Evolutionary conservation across 2,113 vertebrate species (phyloP).

Genomic region (Orientallactaga bullata): DNA sequence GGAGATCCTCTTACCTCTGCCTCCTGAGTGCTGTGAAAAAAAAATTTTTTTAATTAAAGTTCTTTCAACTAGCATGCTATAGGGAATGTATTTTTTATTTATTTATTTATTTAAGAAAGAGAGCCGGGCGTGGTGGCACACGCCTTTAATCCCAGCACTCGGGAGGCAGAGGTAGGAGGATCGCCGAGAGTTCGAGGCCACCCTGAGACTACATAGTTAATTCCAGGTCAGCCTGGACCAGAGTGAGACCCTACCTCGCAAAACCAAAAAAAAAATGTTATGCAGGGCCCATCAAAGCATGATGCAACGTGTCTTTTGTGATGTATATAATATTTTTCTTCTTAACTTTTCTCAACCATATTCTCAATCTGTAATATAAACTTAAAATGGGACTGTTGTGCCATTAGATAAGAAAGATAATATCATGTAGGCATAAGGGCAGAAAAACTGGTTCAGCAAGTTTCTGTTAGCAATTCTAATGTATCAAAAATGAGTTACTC

Average conservation of each 20-base stretch:
- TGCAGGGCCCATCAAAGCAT: neutral
- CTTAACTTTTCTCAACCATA: neutral
- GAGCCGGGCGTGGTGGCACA: no score
- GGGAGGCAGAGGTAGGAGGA: no score
- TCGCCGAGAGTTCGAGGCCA: no score
- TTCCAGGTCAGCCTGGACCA: no score
- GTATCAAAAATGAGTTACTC: conserved; percentile 3
- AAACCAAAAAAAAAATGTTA: neutral
- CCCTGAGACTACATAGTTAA: no score
- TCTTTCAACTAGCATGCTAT: neutral
- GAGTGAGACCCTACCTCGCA: no score
- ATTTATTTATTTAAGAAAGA: no score
- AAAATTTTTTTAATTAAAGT: no score
- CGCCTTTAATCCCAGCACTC: no score
- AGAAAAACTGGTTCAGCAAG: conserved; percentile 6
- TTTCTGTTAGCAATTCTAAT: neutral
- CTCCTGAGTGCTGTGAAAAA: no score
- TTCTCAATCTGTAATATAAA: neutral
- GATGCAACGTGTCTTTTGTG: neutral
- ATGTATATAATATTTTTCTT: neutral
- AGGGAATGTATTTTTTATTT: neutral
- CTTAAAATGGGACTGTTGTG: neutral
- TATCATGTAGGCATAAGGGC: neutral
- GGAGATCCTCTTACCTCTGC: no score
- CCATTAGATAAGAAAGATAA: conserved; percentile 6